phyloP scores from a whole-genome alignment of 2,797 vertebrate species.

The Cryptoprocta ferox region DNA sequence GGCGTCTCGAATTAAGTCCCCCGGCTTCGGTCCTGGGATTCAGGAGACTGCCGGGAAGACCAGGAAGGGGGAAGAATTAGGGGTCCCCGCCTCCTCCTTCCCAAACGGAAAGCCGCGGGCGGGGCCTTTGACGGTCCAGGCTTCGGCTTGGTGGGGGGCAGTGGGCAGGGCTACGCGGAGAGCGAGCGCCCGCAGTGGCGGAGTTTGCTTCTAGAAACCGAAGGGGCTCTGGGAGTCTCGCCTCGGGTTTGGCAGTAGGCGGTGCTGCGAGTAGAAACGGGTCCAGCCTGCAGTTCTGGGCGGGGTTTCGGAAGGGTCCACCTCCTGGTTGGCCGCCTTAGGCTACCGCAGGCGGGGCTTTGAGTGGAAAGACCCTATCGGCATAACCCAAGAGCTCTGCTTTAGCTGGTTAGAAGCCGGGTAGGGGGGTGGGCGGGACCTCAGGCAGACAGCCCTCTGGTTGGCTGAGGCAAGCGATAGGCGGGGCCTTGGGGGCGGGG shows the following conservation, averaged over 20 bases:
- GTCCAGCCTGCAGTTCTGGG: background rate
- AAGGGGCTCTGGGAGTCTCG: no score
- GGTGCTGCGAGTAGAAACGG: background rate
- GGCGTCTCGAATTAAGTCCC: background rate
- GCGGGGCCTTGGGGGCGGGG: background rate
- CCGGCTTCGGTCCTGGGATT: background rate
- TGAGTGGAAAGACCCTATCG: no score
- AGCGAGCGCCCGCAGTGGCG: background rate
- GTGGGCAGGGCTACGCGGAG: background rate
- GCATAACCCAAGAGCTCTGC: background rate
- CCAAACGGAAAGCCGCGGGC: background rate
- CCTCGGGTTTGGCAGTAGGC: background rate
- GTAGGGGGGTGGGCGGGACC: background rate
- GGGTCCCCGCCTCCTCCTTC: background rate
- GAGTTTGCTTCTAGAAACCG: background rate
- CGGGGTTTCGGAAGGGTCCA: background rate
- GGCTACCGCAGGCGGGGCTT: background rate
- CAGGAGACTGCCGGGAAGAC: background rate
- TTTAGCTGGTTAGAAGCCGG: background rate
- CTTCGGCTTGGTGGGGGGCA: background rate
- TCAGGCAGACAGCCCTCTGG: background rate
- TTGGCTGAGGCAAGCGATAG: conserved; percentile 1
- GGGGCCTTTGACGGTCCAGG: no score
- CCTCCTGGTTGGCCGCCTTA: background rate
- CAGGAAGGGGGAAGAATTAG: background rate